Evolutionary conservation across 2,113 vertebrate species (phyloP).

Genomic region (Picathartes gymnocephalus): DNA sequence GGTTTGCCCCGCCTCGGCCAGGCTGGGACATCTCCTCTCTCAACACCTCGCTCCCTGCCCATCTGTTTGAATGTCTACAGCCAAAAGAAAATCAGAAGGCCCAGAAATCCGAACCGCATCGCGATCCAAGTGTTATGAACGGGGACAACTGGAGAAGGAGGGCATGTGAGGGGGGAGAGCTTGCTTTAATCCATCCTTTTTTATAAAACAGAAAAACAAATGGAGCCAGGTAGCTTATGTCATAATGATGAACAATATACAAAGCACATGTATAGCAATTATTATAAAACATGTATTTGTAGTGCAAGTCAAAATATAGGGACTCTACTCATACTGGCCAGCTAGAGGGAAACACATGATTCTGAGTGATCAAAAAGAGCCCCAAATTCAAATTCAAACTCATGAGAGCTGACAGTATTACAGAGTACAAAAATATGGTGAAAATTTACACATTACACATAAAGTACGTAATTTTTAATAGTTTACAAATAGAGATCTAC

Average conservation of each 20-base stretch:
- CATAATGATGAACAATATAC: slow-evolving; percentile 70
- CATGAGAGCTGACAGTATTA: slow-evolving; percentile 74
- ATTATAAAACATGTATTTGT: slow-evolving; percentile 76
- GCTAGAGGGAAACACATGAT: slow-evolving; percentile 72
- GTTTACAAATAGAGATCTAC: slow-evolving; percentile 75
- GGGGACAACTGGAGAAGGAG: background rate
- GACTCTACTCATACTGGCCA: slow-evolving; percentile 77
- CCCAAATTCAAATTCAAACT: slow-evolving; percentile 73
- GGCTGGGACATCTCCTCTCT: background rate
- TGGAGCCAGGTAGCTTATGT: slow-evolving; percentile 71
- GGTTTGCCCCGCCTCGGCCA: background rate
- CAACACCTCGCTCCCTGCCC: background rate
- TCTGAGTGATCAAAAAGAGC: slow-evolving; percentile 70
- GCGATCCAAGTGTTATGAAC: background rate
- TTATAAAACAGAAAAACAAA: slow-evolving; percentile 41
- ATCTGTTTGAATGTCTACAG: background rate
- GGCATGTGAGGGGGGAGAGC: background rate
- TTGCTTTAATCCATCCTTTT: slow-evolving; percentile 28
- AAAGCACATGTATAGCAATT: slow-evolving; percentile 69
- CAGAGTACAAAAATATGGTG: slow-evolving; percentile 76
- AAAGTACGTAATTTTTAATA: slow-evolving; percentile 76
- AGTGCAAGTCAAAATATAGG: slow-evolving; percentile 79
- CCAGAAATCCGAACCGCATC: background rate
- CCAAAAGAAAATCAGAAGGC: background rate
- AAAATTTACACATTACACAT: slow-evolving; percentile 78